Conservation (phyloP, 1,140 invertebrate species). For the Andrena cerasifolii region DNA sequence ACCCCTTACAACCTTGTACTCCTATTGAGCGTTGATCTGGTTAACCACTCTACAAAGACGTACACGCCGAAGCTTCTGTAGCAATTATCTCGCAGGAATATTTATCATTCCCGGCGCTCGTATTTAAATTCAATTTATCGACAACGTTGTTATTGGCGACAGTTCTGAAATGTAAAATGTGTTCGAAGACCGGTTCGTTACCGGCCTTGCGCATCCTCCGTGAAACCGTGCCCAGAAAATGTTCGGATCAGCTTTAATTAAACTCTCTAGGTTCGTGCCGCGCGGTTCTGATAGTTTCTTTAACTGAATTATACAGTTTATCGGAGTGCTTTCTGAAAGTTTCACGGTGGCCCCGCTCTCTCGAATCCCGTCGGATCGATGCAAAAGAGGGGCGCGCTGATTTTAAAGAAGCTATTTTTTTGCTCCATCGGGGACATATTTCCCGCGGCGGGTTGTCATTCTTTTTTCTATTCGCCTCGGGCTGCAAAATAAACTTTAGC, state of each 20-base stretch:
- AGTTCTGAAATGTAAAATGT: background rate
- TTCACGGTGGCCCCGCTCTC: constrained; percentile 13
- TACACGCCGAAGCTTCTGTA: background rate
- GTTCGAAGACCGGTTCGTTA: background rate
- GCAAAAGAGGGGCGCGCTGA: constrained; percentile 1
- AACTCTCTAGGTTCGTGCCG: constrained; percentile 38
- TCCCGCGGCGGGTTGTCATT: background rate
- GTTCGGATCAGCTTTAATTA: constrained; percentile 58
- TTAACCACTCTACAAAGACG: no score
- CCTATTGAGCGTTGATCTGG: no score
- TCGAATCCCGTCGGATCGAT: constrained; percentile 29
- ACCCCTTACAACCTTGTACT: no score
- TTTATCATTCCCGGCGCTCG: background rate
- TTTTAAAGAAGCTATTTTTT: constrained; percentile 22
- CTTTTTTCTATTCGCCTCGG: background rate
- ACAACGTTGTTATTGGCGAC: background rate
- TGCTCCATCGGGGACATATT: background rate
- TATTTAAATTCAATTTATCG: background rate
- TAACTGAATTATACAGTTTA: constrained; percentile 57
- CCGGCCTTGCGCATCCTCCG: constrained; percentile 18
- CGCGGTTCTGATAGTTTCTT: constrained; percentile 57
- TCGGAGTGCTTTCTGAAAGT: constrained; percentile 51
- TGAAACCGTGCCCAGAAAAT: constrained; percentile 30
- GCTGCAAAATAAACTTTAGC: background rate
- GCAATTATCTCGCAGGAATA: background rate